A percentile compares a stretch with the other conserved stretches of the same genome.
These are phyloP conservation scores for Cyclargus thomasi DNA, from an alignment of 1,140 invertebrate species.

Conservation along the genomic window DNA sequence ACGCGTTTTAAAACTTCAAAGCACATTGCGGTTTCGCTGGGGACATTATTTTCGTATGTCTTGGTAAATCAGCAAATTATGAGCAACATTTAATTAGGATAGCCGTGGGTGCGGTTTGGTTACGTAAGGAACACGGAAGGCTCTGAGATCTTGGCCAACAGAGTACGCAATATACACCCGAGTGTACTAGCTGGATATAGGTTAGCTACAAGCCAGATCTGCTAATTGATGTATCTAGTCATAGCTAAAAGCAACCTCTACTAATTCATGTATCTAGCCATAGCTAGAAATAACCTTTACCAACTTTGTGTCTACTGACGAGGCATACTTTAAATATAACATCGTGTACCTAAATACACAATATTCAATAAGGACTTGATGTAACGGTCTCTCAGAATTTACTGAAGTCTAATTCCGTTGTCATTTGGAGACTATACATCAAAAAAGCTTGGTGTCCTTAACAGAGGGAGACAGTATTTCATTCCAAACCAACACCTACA, in stretches of 20 bases:
- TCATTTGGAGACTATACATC: too few relatives aligned
- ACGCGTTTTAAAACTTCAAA: conserved; percentile 1
- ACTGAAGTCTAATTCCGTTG: too few relatives aligned
- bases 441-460: too few relatives aligned
- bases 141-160: conserved; percentile 53
- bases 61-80: neutral
- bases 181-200: conserved; percentile 1
- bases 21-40: neutral
- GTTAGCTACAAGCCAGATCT: neutral
- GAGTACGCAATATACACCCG: conserved; percentile 46
- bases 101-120: conserved; percentile 28
- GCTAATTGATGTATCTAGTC: neutral
- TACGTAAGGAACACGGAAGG: conserved; percentile 62
- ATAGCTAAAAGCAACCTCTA: neutral
- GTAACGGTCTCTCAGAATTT: too few relatives aligned
- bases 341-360: too few relatives aligned
- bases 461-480: too few relatives aligned
- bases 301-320: neutral
- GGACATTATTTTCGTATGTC: neutral
- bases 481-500: too few relatives aligned
- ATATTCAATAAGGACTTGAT: too few relatives aligned
- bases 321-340: too few relatives aligned
- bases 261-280: neutral
- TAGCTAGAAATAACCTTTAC: neutral
- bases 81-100: neutral